A percentile compares a stretch with the other conserved stretches of the same genome.
Evolutionary conservation across 2,888 invertebrate species (phyloP).

Genomic region (Stenoptilia bipunctidactyla): DNA sequence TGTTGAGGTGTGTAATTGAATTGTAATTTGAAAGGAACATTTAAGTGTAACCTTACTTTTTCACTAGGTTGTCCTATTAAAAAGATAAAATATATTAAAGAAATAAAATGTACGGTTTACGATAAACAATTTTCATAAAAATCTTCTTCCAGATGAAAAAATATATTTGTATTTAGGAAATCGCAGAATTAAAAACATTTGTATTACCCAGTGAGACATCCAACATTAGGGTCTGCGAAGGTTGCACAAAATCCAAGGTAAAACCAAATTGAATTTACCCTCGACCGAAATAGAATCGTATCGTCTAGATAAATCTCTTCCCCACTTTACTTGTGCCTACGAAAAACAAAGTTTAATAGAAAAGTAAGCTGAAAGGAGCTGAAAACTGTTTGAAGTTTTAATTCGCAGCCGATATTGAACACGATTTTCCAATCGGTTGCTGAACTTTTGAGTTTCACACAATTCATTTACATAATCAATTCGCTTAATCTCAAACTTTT

Average conservation of each 20-base stretch:
- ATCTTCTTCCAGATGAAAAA: too few relatives aligned
- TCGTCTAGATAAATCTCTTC: constrained; percentile 63
- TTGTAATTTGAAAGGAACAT: too few relatives aligned
- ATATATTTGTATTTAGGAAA: too few relatives aligned
- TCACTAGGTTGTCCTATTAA: too few relatives aligned
- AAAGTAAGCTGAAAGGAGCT: constrained; percentile 59
- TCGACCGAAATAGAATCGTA: constrained; percentile 55
- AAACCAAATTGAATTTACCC: constrained; percentile 66
- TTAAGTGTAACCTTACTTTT: too few relatives aligned
- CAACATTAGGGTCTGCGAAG: constrained; percentile 48
- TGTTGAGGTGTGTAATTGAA: too few relatives aligned
- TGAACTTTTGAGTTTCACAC: constrained; percentile 1
- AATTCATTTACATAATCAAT: constrained; percentile 1
- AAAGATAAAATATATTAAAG: too few relatives aligned
- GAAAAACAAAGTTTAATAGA: constrained; percentile 64
- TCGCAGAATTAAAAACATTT: too few relatives aligned
- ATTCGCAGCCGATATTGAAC: constrained; percentile 22
- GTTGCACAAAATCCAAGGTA: constrained; percentile 50
- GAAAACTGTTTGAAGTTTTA: constrained; percentile 53
- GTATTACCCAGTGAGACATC: constrained; percentile 33
- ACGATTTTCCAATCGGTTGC: constrained; percentile 1
- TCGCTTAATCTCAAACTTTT: not conserved
- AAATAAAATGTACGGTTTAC: too few relatives aligned
- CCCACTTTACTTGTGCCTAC: constrained; percentile 50
- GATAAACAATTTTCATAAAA: too few relatives aligned